Evolutionary conservation across 2,113 vertebrate genomes (phyloP).

Genomic region (Onychorhynchus coronatus): DNA sequence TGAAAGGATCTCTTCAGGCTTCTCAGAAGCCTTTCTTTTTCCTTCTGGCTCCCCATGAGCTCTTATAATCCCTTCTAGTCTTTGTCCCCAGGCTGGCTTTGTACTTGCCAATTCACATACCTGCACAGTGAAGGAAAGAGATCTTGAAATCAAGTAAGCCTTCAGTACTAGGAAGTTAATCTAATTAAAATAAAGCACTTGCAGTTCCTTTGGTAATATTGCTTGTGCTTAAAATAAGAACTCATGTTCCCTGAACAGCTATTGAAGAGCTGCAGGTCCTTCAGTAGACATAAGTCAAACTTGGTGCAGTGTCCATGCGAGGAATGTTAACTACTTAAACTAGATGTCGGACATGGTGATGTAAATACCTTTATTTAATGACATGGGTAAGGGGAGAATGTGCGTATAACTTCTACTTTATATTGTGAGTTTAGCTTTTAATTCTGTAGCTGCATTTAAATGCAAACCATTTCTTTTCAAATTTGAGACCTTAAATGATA

Average conservation of each 20-base stretch:
- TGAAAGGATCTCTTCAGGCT: background rate
- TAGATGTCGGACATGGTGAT: background rate
- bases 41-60: background rate
- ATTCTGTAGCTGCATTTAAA: background rate
- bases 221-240: background rate
- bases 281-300: background rate
- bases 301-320: background rate
- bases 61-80: background rate
- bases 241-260: background rate
- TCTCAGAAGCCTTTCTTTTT: background rate
- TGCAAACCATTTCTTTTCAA: background rate
- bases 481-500: conserved; percentile 1
- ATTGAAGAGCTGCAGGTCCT: background rate
- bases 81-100: background rate
- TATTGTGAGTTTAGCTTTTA: background rate
- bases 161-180: background rate
- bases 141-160: background rate
- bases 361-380: background rate
- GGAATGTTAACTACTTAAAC: background rate
- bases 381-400: background rate
- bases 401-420: background rate
- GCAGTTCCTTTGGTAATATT: background rate
- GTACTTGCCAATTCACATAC: background rate
- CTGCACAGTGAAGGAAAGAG: background rate
- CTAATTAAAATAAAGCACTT: background rate